Base-by-base conservation (phyloP, 2,888 invertebrate genomes). In the Caenorhabditis becei region DNA sequence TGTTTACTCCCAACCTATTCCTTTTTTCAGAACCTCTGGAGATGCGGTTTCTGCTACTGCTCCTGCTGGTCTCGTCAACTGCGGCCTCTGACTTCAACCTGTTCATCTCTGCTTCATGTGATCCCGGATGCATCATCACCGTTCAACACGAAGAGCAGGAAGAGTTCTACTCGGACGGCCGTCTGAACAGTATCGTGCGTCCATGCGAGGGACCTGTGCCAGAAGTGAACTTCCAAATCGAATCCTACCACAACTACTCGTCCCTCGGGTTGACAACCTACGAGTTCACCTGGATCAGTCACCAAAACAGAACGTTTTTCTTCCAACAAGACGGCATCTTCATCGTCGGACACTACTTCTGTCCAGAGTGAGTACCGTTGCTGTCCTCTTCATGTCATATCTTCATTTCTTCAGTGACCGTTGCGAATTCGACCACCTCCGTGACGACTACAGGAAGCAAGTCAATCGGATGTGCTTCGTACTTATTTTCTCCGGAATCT, bases 301-400 rank as follows among this genome's bases (percentile, higher is more conserved):
- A 62, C 56, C 2, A n/a, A 18, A 72, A 72, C 41, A 62, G 44
- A 47, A 72, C 71, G 18, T 63, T 72, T 8, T 63, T 18, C 35
- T 54, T 44, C 56, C 24, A 54, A 16, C 23, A 44, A 24, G 47
- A 62, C 44, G 71, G 63, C 7, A 41, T 62, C 32, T 26, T 47
- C 32, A 72, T 72, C 11, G 35, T 72, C 35, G 71, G 32, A n/a
- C 71, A 72, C 47, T 72, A 63, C 23, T 72, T 72, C 44, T 62
- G 56, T 24, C 71, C 62, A 32, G 63, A 72, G 71, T 72, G 4
- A 72, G 63, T 54, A 51, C 8, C 7, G 14, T 3, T 41, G 0
- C 24, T 26, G 35, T 1, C 26, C 49, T 44, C 10, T 23, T 44
- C 47, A 7, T n/a, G n/a, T n/a, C n/a, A n/a, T 18, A 32, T 7